These are phyloP conservation scores for Lithobius niger DNA, from an alignment of 1,140 invertebrate genomes.

Conservation along the genomic window DNA sequence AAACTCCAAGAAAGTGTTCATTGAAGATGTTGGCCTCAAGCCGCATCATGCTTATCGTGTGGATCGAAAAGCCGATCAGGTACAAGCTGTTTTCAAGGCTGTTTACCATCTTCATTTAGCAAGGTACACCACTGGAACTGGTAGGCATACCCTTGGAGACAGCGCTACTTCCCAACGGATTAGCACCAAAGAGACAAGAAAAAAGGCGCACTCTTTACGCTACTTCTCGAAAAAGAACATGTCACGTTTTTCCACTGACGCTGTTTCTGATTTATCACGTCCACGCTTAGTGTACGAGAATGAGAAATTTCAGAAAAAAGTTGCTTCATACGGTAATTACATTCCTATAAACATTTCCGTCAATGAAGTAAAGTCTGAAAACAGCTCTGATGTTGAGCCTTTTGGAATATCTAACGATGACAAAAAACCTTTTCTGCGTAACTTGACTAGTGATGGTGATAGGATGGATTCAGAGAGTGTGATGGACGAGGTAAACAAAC, in stretches of 20 bases:
- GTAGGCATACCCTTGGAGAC: background rate
- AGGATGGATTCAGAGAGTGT: no score
- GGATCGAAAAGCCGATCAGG: slow-evolving; percentile 25
- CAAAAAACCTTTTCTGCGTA: slow-evolving; percentile 8
- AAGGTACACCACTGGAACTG: slow-evolving; percentile 17
- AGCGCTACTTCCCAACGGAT: slow-evolving; percentile 10
- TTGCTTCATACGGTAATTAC: background rate
- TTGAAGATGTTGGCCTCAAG: slow-evolving; percentile 13
- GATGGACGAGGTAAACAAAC: slow-evolving; percentile 9
- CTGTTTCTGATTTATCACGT: background rate
- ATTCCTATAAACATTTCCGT: background rate
- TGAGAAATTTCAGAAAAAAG: background rate
- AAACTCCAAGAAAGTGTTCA: slow-evolving; percentile 7
- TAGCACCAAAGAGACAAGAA: slow-evolving; percentile 10
- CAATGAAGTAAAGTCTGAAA: background rate
- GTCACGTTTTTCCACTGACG: background rate
- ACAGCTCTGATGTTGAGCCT: slow-evolving; percentile 15
- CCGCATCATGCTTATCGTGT: slow-evolving; percentile 29
- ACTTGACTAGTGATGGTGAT: slow-evolving; percentile 4
- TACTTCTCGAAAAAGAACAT: slow-evolving; percentile 2
- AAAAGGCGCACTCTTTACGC: background rate
- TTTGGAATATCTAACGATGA: slow-evolving; percentile 23
- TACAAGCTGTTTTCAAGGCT: slow-evolving; percentile 27
- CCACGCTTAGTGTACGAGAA: background rate
- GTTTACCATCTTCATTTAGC: slow-evolving; percentile 29